These are phyloP conservation scores for Petrocephalus zakoni DNA, from an alignment of 2,113 vertebrate genomes.

Conservation along the genomic window DNA sequence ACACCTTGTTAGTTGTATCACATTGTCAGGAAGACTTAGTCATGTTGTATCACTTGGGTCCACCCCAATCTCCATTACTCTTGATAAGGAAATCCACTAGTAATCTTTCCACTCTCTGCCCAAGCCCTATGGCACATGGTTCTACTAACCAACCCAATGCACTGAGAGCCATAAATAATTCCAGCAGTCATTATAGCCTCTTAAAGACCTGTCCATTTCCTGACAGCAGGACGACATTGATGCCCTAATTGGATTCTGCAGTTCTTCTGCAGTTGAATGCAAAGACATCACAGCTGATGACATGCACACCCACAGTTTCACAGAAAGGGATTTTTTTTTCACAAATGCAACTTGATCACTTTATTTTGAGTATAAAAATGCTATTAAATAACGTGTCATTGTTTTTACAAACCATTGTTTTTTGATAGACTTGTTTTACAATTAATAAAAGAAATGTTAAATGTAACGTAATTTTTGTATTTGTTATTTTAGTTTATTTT, in stretches of 20 bases:
- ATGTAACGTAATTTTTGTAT: neutral
- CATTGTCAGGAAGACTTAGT: too few species aligned
- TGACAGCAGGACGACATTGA: neutral
- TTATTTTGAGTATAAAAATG: neutral
- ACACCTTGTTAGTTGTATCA: too few species aligned
- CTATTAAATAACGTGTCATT: neutral
- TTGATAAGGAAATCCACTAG: neutral
- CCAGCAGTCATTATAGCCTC: neutral
- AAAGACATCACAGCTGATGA: neutral
- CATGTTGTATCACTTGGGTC: too few species aligned
- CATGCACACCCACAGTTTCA: neutral
- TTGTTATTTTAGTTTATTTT: too few species aligned
- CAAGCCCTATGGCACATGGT: neutral
- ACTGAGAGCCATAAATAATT: neutral
- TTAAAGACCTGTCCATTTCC: constrained; percentile 3
- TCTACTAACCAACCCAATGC: neutral
- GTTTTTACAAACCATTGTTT: neutral
- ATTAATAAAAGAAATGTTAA: neutral
- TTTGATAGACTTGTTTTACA: neutral
- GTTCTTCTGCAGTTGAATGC: neutral
- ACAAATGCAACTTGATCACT: too few species aligned
- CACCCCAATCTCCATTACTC: too few species aligned
- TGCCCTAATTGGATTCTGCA: neutral
- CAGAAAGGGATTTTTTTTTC: too few species aligned
- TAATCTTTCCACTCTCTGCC: neutral